Conservation (phyloP, 1,140 invertebrate genomes). For the Coboldia fuscipes region DNA sequence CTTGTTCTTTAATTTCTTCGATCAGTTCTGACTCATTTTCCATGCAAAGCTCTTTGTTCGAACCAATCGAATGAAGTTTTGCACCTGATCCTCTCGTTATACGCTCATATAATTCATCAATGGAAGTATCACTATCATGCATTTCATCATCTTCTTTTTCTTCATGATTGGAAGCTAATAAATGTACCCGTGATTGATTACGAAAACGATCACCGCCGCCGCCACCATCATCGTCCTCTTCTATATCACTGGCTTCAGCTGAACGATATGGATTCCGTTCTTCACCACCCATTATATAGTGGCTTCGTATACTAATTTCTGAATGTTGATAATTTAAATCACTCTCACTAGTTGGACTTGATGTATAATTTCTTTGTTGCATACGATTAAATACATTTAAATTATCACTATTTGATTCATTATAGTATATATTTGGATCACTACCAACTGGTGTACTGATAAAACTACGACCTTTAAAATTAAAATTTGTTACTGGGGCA, state of each 20-base stretch:
- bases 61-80: too few species aligned
- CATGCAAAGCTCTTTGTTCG: background rate
- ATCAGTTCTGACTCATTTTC: background rate
- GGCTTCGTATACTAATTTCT: slow-evolving; percentile 34
- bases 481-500: background rate
- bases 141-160: background rate
- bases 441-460: slow-evolving; percentile 1
- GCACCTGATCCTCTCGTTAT: slow-evolving; percentile 11
- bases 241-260: slow-evolving; percentile 16
- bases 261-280: slow-evolving; percentile 12
- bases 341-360: slow-evolving; percentile 31
- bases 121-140: slow-evolving; percentile 10
- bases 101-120: slow-evolving; percentile 19
- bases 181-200: slow-evolving; percentile 1
- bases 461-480: background rate
- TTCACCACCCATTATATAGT: slow-evolving; percentile 23
- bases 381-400: slow-evolving; percentile 8
- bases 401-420: too few species aligned
- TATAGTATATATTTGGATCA: background rate
- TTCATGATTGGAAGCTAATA: slow-evolving; percentile 1
- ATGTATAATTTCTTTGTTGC: slow-evolving; percentile 11
- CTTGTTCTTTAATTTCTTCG: slow-evolving; percentile 9
- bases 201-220: slow-evolving; percentile 13
- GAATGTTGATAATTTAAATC: slow-evolving; percentile 37
- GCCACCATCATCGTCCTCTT: slow-evolving; percentile 10